Conservation (phyloP, 2,113 vertebrate species). For the Reinhardtius hippoglossoides region DNA sequence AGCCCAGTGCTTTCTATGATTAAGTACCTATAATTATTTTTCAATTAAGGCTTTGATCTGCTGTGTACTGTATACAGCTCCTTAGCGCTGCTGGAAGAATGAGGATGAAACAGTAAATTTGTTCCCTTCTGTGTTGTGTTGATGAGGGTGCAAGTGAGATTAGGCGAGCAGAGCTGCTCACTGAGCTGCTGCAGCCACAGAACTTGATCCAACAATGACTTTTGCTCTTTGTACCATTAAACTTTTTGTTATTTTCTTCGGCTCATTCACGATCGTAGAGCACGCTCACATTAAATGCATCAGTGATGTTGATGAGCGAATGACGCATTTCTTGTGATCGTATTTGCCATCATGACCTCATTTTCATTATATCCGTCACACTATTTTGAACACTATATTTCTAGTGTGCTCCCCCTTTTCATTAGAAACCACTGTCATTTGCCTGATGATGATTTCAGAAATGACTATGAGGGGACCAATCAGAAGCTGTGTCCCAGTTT, state of each 20-base stretch:
- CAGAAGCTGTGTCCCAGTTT: not conserved
- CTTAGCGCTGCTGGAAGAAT: slow-evolving; percentile 74
- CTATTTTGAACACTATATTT: not conserved
- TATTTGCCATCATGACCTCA: not conserved
- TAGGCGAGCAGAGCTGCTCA: slow-evolving; percentile 67
- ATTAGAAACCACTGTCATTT: no score
- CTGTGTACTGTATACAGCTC: slow-evolving; percentile 85
- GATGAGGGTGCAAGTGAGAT: slow-evolving; percentile 78
- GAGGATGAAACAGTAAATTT: slow-evolving; percentile 81
- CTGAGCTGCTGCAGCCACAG: slow-evolving; percentile 37
- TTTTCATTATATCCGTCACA: not conserved
- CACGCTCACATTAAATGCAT: not conserved
- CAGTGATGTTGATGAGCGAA: not conserved
- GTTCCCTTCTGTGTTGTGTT: slow-evolving; percentile 78
- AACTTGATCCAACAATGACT: slow-evolving; percentile 49
- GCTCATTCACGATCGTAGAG: not conserved
- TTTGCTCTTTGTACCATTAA: slow-evolving; percentile 3
- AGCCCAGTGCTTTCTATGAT: slow-evolving; percentile 98
- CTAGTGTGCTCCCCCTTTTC: not conserved
- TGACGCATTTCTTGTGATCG: not conserved
- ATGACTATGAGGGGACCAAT: not conserved
- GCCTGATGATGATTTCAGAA: no score
- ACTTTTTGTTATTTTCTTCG: slow-evolving; percentile 20
- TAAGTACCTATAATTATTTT: slow-evolving; percentile 99
- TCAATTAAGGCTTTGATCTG: slow-evolving; percentile 99